Base-by-base conservation (phyloP, 1,140 invertebrate genomes). In the Tribolium castaneum region DNA sequence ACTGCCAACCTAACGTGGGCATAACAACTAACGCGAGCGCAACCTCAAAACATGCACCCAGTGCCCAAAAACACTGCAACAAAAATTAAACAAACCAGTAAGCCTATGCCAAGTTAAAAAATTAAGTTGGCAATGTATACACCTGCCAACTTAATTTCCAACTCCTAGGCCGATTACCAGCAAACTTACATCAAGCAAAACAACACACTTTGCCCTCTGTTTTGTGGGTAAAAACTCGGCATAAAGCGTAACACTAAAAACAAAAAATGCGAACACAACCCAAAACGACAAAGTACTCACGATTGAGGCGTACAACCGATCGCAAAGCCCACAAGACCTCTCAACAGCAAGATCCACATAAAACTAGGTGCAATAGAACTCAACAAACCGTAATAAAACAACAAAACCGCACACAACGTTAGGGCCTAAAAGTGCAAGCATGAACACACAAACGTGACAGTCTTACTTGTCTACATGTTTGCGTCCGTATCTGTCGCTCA, bases 281-380 rank as follows among this genome's bases (percentile, higher is more conserved):
- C 7, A 45, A 19, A 52, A 77, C 10, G 10, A 3, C 70, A 39
- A n/a, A 12, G 51, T 83, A 93, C 95, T 94, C 91, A 98, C 97
- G 97, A 97, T 88, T 99, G 97, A 76, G 97, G 96, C 25, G 97
- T 96, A 87, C 97, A 98, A 78, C 97, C 97, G 85, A 99, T 97
- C 16, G 96, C 96, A 90, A 99, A 98, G 9, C 97, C 97, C 52
- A 98, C 97, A 1, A 98, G 89, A 39, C 96, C 96, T 86, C 97
- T 89, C 22, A 99, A 89, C 73, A 98, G 90, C 12, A 99, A 87
- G 25, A 99, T 90, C 96, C 97, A 98, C 30, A 94, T 90, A 85
- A 96, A 98, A 85, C 93, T 97, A 13, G 97, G 96, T 1, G 97
- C 93, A 85, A 98, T 93, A 0, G 97, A 92, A 88, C 96, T 98